These are phyloP conservation scores for Gymnodraco acuticeps DNA, from an alignment of 2,797 vertebrate genomes.

Conservation along the genomic window DNA sequence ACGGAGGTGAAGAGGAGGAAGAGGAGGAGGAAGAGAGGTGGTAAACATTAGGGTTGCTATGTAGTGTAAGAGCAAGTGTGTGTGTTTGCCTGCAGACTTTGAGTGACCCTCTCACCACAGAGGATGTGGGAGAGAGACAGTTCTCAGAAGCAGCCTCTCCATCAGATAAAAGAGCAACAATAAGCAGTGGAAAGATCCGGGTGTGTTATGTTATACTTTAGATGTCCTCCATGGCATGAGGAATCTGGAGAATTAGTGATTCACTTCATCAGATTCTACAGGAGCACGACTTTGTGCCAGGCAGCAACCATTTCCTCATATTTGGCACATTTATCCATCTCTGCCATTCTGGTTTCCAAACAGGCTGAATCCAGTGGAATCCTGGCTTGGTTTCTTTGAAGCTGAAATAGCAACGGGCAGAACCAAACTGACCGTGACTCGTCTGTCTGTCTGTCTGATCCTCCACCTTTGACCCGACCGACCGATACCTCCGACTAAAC, in stretches of 20 bases:
- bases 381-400: constrained; percentile 71
- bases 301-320: constrained; percentile 68
- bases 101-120: constrained; percentile 78
- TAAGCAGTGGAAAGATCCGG: constrained; percentile 62
- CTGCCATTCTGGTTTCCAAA: constrained; percentile 60
- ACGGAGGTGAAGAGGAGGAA: constrained; percentile 36
- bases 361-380: constrained; percentile 76
- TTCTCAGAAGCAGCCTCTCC: constrained; percentile 48
- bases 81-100: constrained; percentile 62
- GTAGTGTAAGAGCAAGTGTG: too few relatives aligned
- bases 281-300: constrained; percentile 25
- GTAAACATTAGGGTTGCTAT: neutral
- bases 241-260: constrained; percentile 26
- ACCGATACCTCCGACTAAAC: constrained; percentile 7
- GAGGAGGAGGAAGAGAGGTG: constrained; percentile 26
- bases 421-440: constrained; percentile 76
- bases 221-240: constrained; percentile 3
- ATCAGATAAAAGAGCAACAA: constrained; percentile 65
- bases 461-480: constrained; percentile 46
- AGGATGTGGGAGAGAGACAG: constrained; percentile 84
- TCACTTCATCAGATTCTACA: constrained; percentile 34
- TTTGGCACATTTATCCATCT: constrained; percentile 58
- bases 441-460: constrained; percentile 52
- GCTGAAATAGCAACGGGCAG: constrained; percentile 68
- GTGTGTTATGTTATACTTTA: constrained; percentile 1